A percentile compares a stretch with the other conserved stretches of the same genome.
Conservation (phyloP, 2,797 vertebrate species). For the Trachurus trachurus region DNA sequence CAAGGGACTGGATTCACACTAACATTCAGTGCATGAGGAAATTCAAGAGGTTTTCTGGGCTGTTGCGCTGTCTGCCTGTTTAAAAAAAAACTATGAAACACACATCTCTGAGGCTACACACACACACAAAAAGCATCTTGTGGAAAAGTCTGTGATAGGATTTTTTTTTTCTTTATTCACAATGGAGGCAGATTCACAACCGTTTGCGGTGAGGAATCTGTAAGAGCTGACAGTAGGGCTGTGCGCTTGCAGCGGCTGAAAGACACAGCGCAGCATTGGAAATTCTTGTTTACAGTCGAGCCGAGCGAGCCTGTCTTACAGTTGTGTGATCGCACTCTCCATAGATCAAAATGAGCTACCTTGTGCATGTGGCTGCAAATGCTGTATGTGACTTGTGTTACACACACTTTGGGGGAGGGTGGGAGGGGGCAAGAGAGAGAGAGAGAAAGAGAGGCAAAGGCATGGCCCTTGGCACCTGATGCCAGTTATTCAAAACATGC, state of each 20-base stretch:
- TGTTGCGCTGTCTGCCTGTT: conserved; percentile 17
- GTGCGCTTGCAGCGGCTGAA: conserved; percentile 12
- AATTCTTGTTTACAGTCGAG: conserved; percentile 39
- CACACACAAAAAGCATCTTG: not conserved
- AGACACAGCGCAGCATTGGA: conserved; percentile 33
- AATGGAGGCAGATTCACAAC: conserved; percentile 26
- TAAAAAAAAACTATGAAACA: conserved; percentile 17
- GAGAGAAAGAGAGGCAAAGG: not conserved
- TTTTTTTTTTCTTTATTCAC: not conserved
- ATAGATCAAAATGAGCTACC: conserved; percentile 33
- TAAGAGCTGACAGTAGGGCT: not conserved
- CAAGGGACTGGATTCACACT: conserved; percentile 55
- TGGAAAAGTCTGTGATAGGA: conserved; percentile 16
- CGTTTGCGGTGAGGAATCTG: conserved; percentile 21
- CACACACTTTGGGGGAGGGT: conserved; percentile 4
- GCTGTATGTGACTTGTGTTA: conserved; percentile 49
- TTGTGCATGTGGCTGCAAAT: conserved; percentile 45
- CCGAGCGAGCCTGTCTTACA: conserved; percentile 32
- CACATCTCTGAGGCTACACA: not conserved
- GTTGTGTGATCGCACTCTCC: conserved; percentile 20
- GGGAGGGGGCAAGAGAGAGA: too few species aligned
- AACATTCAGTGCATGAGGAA: conserved; percentile 40
- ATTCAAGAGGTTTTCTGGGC: conserved; percentile 6
- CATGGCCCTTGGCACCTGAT: not conserved
- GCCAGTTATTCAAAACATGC: conserved; percentile 59